Percentiles rank a stretch among this genome's conserved stretches.
These are phyloP conservation scores for Argyrosomus japonicus DNA, from an alignment of 2,113 vertebrate species.

Conservation along the genomic window DNA sequence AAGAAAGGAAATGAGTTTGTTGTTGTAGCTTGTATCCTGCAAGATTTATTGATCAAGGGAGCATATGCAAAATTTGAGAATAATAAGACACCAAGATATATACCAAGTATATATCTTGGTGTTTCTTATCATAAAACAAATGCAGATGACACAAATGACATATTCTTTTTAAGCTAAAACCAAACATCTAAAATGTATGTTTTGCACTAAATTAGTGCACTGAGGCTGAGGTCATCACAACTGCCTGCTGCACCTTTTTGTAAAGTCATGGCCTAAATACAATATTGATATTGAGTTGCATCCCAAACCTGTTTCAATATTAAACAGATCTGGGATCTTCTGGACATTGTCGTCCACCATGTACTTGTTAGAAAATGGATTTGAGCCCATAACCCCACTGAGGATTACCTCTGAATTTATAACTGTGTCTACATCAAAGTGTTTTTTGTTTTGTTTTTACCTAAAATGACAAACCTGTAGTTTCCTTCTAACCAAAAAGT, in stretches of 20 bases:
- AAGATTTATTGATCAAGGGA: background rate
- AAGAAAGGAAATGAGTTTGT: background rate
- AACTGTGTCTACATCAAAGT: background rate
- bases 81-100: too few species aligned
- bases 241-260: background rate
- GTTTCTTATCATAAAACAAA: background rate
- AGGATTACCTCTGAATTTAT: background rate
- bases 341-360: background rate
- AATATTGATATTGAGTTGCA: background rate
- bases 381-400: background rate
- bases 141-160: background rate
- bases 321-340: fast-evolving
- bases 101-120: too few species aligned
- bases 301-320: background rate
- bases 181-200: background rate
- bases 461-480: background rate
- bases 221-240: background rate
- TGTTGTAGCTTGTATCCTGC: background rate
- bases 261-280: background rate
- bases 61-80: background rate
- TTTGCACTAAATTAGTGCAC: background rate
- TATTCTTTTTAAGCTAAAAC: background rate
- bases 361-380: background rate
- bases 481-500: background rate
- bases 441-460: background rate